Evolutionary conservation across 2,888 invertebrate species (phyloP).

Genomic region (Aspidiotus rigidus): DNA sequence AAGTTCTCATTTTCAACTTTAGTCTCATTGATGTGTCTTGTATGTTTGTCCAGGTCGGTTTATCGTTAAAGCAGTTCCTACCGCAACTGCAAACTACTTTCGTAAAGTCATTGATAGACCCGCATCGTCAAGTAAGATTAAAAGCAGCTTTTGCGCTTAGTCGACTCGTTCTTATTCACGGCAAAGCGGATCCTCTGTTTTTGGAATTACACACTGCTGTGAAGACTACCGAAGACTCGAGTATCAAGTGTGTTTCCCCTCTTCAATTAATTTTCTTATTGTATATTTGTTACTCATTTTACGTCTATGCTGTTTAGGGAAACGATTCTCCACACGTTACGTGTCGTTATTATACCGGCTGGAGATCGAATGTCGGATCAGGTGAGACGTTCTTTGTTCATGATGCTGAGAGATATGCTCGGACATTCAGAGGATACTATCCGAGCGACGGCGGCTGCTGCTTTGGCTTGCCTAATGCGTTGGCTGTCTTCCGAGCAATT

Average conservation of each 20-base stretch:
- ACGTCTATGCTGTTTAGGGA: constrained; percentile 53
- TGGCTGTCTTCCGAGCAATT: constrained; percentile 67
- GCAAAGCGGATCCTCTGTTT: constrained; percentile 87
- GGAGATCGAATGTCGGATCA: constrained; percentile 82
- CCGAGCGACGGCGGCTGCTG: constrained; percentile 74
- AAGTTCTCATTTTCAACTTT: background rate
- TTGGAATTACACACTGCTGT: constrained; percentile 81
- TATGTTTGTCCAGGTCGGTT: constrained; percentile 53
- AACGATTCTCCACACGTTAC: constrained; percentile 83
- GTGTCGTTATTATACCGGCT: constrained; percentile 72
- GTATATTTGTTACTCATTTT: constrained; percentile 7
- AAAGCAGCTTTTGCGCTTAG: constrained; percentile 82
- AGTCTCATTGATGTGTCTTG: background rate
- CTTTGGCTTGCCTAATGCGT: constrained; percentile 74
- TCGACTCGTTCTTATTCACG: constrained; percentile 82
- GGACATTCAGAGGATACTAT: constrained; percentile 70
- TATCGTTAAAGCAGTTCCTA: constrained; percentile 91
- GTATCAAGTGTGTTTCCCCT: constrained; percentile 51
- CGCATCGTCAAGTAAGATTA: constrained; percentile 74
- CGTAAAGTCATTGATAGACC: constrained; percentile 86
- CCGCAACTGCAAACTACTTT: constrained; percentile 98
- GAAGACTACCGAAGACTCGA: constrained; percentile 72
- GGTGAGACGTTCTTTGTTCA: constrained; percentile 62
- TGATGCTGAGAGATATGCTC: constrained; percentile 57
- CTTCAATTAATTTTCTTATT: constrained; percentile 12